A percentile compares a stretch with the other conserved stretches of the same genome.
phyloP scores from a whole-genome alignment of 53 echinoderm and acorn worm species.

The Echinarachnius parma region DNA sequence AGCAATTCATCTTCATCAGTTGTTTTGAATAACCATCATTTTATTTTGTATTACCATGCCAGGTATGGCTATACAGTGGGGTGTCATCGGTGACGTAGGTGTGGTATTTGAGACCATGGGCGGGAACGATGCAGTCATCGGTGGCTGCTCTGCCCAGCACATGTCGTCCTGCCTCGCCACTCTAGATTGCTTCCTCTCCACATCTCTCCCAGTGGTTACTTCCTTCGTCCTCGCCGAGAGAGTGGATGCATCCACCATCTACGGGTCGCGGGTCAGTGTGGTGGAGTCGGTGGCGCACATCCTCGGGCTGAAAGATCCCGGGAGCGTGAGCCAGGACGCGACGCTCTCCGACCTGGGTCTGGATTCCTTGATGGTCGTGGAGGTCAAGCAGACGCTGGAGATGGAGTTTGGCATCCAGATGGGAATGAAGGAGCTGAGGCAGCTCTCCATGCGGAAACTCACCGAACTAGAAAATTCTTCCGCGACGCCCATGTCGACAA shows the following conservation, averaged over 20 bases:
- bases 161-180: constrained; percentile 72
- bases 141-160: constrained; percentile 61
- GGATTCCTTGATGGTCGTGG: constrained; percentile 80
- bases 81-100: constrained; percentile 83
- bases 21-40: too few species aligned
- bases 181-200: constrained; percentile 66
- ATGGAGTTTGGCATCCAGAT: constrained; percentile 64
- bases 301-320: constrained; percentile 63
- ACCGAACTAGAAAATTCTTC: constrained; percentile 31
- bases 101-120: constrained; percentile 79
- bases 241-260: background rate
- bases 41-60: too few species aligned
- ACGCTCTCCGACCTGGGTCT: constrained; percentile 76
- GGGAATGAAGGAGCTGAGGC: constrained; percentile 70
- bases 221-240: constrained; percentile 56
- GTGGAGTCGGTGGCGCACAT: constrained; percentile 58
- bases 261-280: constrained; percentile 40
- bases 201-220: constrained; percentile 63
- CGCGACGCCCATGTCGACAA: background rate
- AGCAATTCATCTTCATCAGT: too few species aligned
- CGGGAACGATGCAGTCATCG: constrained; percentile 51
- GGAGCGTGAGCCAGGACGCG: constrained; percentile 57
- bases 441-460: constrained; percentile 66
- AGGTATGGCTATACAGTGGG: constrained; percentile 84
- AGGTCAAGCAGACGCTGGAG: constrained; percentile 79